Percentiles rank a stretch among this genome's conserved stretches.
Conservation (phyloP, 2,113 vertebrate genomes). For the Athene noctua region DNA sequence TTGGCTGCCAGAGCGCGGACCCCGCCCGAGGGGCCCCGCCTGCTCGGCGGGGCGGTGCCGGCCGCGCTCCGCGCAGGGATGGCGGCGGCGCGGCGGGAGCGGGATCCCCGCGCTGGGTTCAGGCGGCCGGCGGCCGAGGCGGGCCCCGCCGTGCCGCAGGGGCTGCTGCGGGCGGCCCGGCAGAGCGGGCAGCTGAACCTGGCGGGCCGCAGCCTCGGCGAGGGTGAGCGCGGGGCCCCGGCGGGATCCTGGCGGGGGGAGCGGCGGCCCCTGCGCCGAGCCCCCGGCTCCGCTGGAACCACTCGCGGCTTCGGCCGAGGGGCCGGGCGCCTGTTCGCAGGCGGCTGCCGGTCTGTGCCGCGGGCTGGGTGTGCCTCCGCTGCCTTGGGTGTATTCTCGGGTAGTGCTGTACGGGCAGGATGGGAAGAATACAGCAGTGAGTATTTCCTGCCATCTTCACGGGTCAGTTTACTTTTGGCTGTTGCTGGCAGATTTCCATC, state of each 20-base stretch:
- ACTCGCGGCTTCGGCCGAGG: neutral
- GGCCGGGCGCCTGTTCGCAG: neutral
- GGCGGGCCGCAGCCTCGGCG: slow-evolving; percentile 78
- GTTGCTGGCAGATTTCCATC: neutral
- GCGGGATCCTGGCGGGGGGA: too few species aligned
- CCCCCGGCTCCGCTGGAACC: neutral
- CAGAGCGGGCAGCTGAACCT: slow-evolving; percentile 90
- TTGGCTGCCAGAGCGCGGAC: neutral
- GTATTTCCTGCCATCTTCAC: rapidly evolving
- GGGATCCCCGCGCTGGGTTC: slow-evolving; percentile 77
- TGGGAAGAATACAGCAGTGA: rapidly evolving
- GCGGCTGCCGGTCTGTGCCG: rapidly evolving
- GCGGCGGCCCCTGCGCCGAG: neutral
- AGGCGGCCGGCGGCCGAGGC: neutral
- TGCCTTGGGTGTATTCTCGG: neutral
- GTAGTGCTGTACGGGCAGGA: too few species aligned
- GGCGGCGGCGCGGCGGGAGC: neutral
- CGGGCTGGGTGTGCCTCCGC: neutral
- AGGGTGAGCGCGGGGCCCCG: slow-evolving; percentile 74
- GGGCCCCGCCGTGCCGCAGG: slow-evolving; percentile 70
- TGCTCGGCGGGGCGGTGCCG: neutral
- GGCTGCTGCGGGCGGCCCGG: slow-evolving; percentile 84
- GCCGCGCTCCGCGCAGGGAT: neutral
- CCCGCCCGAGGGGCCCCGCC: neutral
- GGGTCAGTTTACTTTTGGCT: rapidly evolving